These are phyloP conservation scores for Ailurus styani DNA, from an alignment of 2,113 vertebrate species.

Conservation along the genomic window DNA sequence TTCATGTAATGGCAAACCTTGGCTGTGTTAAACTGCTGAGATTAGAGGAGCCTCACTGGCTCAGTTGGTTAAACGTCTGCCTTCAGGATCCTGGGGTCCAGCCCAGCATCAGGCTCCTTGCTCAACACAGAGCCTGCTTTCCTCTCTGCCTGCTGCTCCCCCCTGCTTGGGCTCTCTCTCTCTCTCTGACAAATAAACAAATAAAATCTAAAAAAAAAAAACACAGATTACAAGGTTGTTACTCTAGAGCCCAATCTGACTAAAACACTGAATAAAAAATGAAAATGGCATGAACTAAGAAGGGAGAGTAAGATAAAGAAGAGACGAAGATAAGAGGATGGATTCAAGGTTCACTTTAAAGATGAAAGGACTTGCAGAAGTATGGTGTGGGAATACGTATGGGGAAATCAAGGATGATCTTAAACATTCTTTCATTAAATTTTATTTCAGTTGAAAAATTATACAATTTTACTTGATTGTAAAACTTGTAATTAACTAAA, in stretches of 20 bases:
- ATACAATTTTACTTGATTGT: not conserved
- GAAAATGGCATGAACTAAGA: not conserved
- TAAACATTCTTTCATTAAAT: constrained; percentile 8
- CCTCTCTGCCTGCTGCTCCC: no score
- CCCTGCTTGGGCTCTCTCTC: no score
- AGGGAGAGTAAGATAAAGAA: not conserved
- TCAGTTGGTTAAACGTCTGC: no score
- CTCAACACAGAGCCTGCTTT: no score
- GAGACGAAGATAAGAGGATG: not conserved
- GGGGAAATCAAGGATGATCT: not conserved
- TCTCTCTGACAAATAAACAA: no score
- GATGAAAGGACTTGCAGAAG: not conserved
- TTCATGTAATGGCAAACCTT: not conserved
- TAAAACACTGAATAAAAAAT: not conserved
- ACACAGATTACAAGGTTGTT: not conserved
- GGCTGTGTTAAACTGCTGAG: not conserved
- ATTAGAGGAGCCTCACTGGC: no score
- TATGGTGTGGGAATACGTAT: not conserved
- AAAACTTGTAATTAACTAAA: not conserved
- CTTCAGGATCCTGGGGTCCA: no score
- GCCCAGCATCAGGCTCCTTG: no score
- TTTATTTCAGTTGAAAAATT: constrained; percentile 8
- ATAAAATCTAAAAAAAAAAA: no score
- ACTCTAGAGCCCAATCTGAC: not conserved
- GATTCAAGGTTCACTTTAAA: not conserved